Base-by-base conservation (phyloP, 64 coral and sea anemone genomes). In the Exaiptasia diaphana region DNA sequence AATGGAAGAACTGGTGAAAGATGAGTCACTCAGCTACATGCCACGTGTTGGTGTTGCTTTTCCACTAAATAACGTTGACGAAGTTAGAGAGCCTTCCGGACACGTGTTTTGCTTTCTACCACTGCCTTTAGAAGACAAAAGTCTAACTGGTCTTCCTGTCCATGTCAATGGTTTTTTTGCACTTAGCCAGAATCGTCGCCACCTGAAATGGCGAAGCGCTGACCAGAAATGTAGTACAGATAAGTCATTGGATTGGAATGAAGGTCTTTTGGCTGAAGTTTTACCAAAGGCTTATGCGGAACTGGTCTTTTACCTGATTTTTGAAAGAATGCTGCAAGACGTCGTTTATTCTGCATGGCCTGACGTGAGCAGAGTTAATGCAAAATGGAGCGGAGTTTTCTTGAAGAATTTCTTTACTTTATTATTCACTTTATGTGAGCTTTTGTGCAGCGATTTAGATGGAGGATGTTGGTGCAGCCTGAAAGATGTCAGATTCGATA, bases 101-200 rank as follows among this genome's bases (percentile, higher is more conserved):
- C 44, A 38, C 21, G 64, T 97, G 0, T 97, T 97, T 64, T 97
- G 93, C 43, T 87, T 91, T 42, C 72, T 97, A 50, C 93, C 93
- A 13, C 82, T 97, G 12, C 93, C 93, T 22, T 43, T 90, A 36
- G 88, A 91, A 41, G 61, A 46, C 53, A 90, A 82, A 30, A 82
- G 82, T 64, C 52, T 86, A 49, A 97, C 93, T 9, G 93, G 93
- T 22, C 75, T 97, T 4, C 93, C 93, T 9, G 82, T 97, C 0
- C 93, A 97, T 73, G 88, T 97, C 11, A 90, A 97, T 48, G 88
- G 93, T 17, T 97, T 87, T 44, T 97, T 97, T 62, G 93, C 82
- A 15, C 29, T 97, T 10, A 97, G 76, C 27, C 87, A 97, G 68
- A 97, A 97, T 62, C 82, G 93, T 75, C 68, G 90, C 40, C 76